A percentile compares a stretch with the other conserved stretches of the same genome.
Evolutionary conservation across 1,140 invertebrate species (phyloP).

Genomic region (Ceratitis capitata): DNA sequence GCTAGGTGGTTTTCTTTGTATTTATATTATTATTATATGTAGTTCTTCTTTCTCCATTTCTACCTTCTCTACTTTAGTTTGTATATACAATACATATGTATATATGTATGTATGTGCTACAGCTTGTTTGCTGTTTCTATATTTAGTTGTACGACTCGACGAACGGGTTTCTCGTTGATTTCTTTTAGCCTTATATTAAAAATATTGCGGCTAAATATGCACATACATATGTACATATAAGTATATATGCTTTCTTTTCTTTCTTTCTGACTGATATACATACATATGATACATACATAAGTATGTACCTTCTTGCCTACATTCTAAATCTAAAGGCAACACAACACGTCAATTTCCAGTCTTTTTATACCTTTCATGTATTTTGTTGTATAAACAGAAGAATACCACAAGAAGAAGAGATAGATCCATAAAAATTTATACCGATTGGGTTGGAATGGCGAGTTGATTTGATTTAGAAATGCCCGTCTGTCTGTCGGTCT

Average conservation of each 20-base stretch:
- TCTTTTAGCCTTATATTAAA: background rate
- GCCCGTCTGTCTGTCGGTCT: too few relatives aligned
- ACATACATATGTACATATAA: background rate
- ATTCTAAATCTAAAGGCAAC: too few relatives aligned
- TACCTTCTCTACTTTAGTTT: background rate
- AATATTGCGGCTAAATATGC: background rate
- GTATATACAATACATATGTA: background rate
- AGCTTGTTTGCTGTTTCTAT: background rate
- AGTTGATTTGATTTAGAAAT: too few relatives aligned
- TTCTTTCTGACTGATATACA: background rate
- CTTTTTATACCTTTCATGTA: too few relatives aligned
- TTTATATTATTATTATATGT: background rate
- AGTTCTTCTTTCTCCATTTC: slow-evolving; percentile 3
- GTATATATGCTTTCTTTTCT: background rate
- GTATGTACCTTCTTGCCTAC: background rate
- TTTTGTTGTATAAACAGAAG: too few relatives aligned
- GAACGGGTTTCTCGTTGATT: background rate
- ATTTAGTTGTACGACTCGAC: background rate
- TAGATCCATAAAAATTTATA: too few relatives aligned
- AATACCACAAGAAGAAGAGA: too few relatives aligned
- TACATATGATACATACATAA: too few relatives aligned
- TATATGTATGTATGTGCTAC: background rate
- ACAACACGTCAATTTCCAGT: too few relatives aligned
- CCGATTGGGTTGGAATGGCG: too few relatives aligned
- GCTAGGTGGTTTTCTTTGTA: slow-evolving; percentile 18